phyloP scores from a whole-genome alignment of 2,113 vertebrate genomes.

The Hippopotamus amphibius region DNA sequence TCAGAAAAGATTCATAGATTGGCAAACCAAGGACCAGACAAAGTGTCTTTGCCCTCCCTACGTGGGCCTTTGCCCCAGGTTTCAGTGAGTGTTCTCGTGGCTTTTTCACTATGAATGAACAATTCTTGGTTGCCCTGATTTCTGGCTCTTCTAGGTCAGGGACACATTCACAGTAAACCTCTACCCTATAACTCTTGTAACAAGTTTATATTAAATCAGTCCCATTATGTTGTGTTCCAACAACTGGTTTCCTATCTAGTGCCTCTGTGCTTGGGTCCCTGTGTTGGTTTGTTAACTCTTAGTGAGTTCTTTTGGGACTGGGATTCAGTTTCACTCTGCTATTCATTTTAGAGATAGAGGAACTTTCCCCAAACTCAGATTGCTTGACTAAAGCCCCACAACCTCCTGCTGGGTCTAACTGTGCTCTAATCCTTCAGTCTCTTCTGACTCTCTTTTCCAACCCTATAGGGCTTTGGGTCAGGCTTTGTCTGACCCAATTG shows the following conservation, averaged over 20 bases:
- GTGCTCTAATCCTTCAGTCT: background rate
- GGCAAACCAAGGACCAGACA: background rate
- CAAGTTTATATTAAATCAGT: background rate
- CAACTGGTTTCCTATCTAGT: background rate
- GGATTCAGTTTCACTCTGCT: background rate
- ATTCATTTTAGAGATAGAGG: background rate
- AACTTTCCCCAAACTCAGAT: background rate
- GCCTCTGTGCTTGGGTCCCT: background rate
- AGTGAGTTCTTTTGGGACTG: background rate
- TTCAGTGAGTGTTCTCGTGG: background rate
- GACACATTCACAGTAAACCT: background rate
- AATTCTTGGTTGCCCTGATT: background rate
- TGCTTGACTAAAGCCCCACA: background rate
- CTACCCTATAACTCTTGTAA: background rate
- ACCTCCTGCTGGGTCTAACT: background rate
- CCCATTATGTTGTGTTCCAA: background rate
- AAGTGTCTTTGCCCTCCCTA: background rate
- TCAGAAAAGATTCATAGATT: background rate
- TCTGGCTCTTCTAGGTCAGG: background rate
- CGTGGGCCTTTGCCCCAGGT: too few species aligned
- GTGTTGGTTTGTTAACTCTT: background rate
- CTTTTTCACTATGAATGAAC: background rate
- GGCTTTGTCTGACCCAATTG: background rate
- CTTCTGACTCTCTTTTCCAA: background rate
- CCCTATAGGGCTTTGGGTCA: background rate